Conservation (phyloP, 2,888 invertebrate species). For the Amorpha juglandis region DNA sequence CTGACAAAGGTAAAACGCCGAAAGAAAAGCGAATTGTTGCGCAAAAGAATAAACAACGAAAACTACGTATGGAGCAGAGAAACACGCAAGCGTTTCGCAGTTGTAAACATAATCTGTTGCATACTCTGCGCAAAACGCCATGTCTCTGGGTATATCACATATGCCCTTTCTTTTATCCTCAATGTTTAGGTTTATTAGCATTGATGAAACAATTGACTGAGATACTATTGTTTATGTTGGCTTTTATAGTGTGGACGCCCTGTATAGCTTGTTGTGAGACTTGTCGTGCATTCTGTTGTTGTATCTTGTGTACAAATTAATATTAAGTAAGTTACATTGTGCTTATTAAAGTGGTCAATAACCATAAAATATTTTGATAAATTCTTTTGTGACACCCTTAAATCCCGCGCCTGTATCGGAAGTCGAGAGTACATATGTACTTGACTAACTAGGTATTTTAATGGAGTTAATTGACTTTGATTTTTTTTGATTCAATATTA, state of each 20-base stretch:
- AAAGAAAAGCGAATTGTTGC: constrained; percentile 42
- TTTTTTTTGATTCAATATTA: too few species aligned
- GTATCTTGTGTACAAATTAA: constrained; percentile 49
- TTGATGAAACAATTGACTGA: constrained; percentile 47
- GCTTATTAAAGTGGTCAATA: background rate
- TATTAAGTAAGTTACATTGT: constrained; percentile 3
- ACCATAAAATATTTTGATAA: background rate
- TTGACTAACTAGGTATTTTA: too few species aligned
- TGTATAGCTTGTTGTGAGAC: constrained; percentile 58
- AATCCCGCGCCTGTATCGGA: too few species aligned
- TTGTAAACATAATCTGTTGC: constrained; percentile 53
- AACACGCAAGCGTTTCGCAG: constrained; percentile 44
- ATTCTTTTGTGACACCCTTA: too few species aligned
- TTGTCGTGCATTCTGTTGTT: constrained; percentile 51
- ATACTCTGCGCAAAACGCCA: constrained; percentile 57
- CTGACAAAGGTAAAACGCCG: constrained; percentile 48
- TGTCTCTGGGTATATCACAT: constrained; percentile 63
- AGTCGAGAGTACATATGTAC: too few species aligned
- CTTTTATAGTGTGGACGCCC: constrained; percentile 58
- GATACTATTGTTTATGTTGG: constrained; percentile 51
- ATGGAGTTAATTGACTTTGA: too few species aligned
- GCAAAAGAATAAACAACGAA: constrained; percentile 37
- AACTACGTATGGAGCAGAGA: constrained; percentile 47
- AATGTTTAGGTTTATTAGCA: constrained; percentile 50
- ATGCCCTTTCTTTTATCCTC: constrained; percentile 61